Evolutionary conservation across 2,113 vertebrate genomes (phyloP).

Genomic region (Polypterus senegalus): DNA sequence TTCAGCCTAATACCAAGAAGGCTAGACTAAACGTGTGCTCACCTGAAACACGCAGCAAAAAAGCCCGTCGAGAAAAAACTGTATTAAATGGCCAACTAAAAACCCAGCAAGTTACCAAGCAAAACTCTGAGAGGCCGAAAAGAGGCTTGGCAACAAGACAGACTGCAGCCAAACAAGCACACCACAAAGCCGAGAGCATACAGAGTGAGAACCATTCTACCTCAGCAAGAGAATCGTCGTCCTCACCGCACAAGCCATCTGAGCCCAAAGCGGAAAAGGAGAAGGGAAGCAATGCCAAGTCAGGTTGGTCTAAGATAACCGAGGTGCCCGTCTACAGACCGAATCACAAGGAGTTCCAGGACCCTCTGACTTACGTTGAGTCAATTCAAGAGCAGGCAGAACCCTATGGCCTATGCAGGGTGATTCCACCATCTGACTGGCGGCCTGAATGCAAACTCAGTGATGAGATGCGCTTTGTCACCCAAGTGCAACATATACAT

Average conservation of each 20-base stretch:
- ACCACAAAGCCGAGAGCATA: slow-evolving; percentile 72
- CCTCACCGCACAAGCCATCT: slow-evolving; percentile 58
- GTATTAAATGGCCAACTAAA: slow-evolving; percentile 66
- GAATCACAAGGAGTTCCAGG: slow-evolving; percentile 82
- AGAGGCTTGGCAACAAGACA: slow-evolving; percentile 77
- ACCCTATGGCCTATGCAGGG: slow-evolving; percentile 81
- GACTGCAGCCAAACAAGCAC: slow-evolving; percentile 76
- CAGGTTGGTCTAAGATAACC: slow-evolving; percentile 67
- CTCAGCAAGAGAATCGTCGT: slow-evolving; percentile 76
- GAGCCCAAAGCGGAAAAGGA: slow-evolving; percentile 58
- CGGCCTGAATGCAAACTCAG: slow-evolving; percentile 96
- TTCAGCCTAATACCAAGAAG: slow-evolving; percentile 40
- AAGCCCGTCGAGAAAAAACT: slow-evolving; percentile 39
- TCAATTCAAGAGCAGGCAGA: slow-evolving; percentile 80
- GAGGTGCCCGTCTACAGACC: slow-evolving; percentile 81
- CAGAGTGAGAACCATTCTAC: slow-evolving; percentile 75
- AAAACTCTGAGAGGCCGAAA: slow-evolving; percentile 63
- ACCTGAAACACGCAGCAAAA: slow-evolving; percentile 71
- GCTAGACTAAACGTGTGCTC: slow-evolving; percentile 37
- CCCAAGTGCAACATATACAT: slow-evolving; percentile 93
- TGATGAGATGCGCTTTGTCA: slow-evolving; percentile 96
- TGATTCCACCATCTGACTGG: slow-evolving; percentile 89
- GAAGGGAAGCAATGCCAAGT: slow-evolving; percentile 58
- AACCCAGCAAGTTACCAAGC: slow-evolving; percentile 57
- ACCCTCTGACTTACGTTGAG: slow-evolving; percentile 90